These are phyloP conservation scores for Dynastes tityus DNA, from an alignment of 2,888 invertebrate genomes.

Conservation along the genomic window DNA sequence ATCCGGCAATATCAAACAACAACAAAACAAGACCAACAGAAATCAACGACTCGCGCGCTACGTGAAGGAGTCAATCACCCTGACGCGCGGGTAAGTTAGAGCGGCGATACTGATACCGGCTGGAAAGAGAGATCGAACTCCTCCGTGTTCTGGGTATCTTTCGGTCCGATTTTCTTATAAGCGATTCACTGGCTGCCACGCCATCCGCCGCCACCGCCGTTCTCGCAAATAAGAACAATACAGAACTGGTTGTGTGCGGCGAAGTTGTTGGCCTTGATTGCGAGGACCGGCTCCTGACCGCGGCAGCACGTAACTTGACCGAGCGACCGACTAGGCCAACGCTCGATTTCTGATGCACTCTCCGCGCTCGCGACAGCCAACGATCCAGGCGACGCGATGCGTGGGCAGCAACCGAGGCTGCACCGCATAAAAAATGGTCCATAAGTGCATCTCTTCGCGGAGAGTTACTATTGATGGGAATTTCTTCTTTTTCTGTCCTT, in stretches of 20 bases:
- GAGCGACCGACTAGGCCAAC: conserved; percentile 54
- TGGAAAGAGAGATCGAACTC: neutral
- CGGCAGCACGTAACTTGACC: conserved; percentile 52
- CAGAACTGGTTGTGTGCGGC: conserved; percentile 55
- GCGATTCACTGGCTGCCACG: neutral
- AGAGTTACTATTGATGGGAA: neutral
- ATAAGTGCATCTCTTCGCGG: neutral
- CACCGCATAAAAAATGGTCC: neutral
- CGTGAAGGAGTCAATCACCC: conserved; percentile 43
- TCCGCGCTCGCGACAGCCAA: neutral
- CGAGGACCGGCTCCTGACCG: conserved; percentile 51
- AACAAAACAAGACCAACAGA: conserved; percentile 4
- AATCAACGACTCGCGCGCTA: neutral
- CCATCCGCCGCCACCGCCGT: conserved; percentile 16
- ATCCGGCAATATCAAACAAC: conserved; percentile 15
- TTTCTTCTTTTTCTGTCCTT: too few relatives aligned
- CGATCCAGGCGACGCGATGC: neutral
- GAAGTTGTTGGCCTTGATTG: conserved; percentile 57
- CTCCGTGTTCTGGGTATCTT: neutral
- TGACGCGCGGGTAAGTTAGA: conserved; percentile 13
- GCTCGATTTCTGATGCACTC: conserved; percentile 44
- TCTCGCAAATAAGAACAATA: conserved; percentile 56
- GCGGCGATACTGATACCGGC: neutral
- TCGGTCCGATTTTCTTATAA: conserved; percentile 9
- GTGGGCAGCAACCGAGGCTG: conserved; percentile 15